A percentile compares a stretch with the other conserved stretches of the same genome.
phyloP scores from a whole-genome alignment of 2,888 invertebrate species.

The Branchellion lobata region DNA sequence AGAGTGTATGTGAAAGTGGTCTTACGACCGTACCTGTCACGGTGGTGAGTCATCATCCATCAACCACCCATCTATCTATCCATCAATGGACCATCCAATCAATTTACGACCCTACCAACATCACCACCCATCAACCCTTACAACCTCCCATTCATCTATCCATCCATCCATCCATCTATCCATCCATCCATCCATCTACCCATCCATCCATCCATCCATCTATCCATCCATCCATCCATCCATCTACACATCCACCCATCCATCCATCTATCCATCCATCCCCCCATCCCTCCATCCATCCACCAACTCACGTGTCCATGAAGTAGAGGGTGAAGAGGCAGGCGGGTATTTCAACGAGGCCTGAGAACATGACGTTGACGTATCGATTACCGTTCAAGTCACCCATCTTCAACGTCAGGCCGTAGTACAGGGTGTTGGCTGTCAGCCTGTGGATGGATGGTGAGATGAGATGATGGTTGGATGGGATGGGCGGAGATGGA shows the following conservation, averaged over 20 bases:
- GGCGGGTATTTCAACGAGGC: conserved; percentile 76
- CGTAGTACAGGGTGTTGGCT: conserved; percentile 76
- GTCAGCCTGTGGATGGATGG: conserved; percentile 69
- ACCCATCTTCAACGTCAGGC: conserved; percentile 75
- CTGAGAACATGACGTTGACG: conserved; percentile 74
- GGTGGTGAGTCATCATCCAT: background rate
- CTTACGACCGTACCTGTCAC: conserved; percentile 49
- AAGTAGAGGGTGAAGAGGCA: conserved; percentile 62
- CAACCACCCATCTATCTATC: background rate
- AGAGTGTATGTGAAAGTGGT: conserved; percentile 47
- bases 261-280: background rate
- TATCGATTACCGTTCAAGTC: conserved; percentile 73
- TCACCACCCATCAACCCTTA: background rate
- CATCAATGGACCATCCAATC: background rate
- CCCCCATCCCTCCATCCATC: background rate
- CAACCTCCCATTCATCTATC: background rate
- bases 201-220: background rate
- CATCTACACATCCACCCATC: background rate
- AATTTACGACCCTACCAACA: background rate
- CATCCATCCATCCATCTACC: background rate
- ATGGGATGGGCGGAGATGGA: too few species aligned
- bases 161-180: background rate
- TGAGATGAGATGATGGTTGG: background rate
- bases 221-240: background rate
- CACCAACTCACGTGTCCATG: conserved; percentile 65